phyloP scores from a whole-genome alignment of 2,888 invertebrate species.

The Glyphotaelius pellucidus region DNA sequence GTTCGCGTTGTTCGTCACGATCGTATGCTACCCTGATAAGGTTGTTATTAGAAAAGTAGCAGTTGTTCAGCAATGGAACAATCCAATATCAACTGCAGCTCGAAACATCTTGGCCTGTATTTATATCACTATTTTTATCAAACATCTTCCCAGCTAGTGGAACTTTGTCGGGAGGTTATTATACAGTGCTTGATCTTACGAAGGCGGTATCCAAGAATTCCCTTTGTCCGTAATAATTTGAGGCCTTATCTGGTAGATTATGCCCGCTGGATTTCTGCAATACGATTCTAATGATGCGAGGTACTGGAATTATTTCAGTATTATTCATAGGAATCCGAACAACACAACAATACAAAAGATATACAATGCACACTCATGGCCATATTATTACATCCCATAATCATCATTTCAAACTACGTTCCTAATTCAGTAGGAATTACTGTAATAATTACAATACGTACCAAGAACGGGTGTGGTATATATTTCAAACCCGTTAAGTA shows the following conservation, averaged over 20 bases:
- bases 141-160: background rate
- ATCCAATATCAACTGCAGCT: background rate
- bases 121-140: background rate
- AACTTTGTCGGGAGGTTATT: background rate
- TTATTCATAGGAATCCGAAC: background rate
- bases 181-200: background rate
- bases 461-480: background rate
- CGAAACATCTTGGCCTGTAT: background rate
- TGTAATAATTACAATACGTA: background rate
- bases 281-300: background rate
- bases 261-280: background rate
- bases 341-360: background rate
- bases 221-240: background rate
- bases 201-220: background rate
- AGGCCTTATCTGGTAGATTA: background rate
- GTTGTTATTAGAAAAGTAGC: background rate
- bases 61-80: background rate
- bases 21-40: background rate
- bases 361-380: background rate
- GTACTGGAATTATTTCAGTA: background rate
- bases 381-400: constrained; percentile 2
- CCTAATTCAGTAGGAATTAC: constrained; percentile 2
- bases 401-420: background rate
- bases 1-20: background rate
- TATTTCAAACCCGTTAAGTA: background rate